Base-by-base conservation (phyloP, 2,888 invertebrate genomes). In the Lithophane semibrunnea region DNA sequence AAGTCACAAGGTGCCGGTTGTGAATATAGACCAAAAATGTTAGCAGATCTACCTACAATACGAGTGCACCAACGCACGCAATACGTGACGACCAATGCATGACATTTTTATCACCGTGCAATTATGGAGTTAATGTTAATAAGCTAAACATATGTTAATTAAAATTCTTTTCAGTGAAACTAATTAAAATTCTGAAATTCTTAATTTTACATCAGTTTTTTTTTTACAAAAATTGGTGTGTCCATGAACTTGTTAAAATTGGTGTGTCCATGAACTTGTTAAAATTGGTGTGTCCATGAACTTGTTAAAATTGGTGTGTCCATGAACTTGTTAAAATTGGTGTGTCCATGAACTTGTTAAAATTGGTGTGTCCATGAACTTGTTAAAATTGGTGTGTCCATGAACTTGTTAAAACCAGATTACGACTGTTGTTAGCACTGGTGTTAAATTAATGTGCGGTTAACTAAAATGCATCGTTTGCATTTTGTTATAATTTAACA, bases 141-240 rank as follows among this genome's bases (percentile, higher is more conserved):
- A 75, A 84, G 82, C 70, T 72, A 77, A 69, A 64, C 79, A 82
- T 82, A 69, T 70, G 75, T 79, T 84, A 68, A 88, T 84, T 87
- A 87, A 88, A 80, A 86, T 88, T 83, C 82, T 71, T 83, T 68
- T 54, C 56, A 78, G 29, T 77, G 66, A 75, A 83, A 73, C 81
- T 81, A 77, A 86, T 87, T 82, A 85, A 85, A 88, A 81, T 88
- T 75, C 80, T 74, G 66, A 66, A 73, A 72, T 75, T 77, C 52
- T 56, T 78, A 21, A 18, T 70, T 79, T 66, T 47, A 44, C 29
- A 52, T 60, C 42, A 54, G 52, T 56, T 24, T 54, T 56, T 79
- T 52, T 21, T 73, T 21, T 7, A 8, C 18, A 21, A 44, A 44
- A 66, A 16, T 16, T 42, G 2, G 13, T 29, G 13, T n/a, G 67